These are phyloP conservation scores for Tragelaphus buxtoni DNA, from an alignment of 2,113 vertebrate species.

Conservation along the genomic window DNA sequence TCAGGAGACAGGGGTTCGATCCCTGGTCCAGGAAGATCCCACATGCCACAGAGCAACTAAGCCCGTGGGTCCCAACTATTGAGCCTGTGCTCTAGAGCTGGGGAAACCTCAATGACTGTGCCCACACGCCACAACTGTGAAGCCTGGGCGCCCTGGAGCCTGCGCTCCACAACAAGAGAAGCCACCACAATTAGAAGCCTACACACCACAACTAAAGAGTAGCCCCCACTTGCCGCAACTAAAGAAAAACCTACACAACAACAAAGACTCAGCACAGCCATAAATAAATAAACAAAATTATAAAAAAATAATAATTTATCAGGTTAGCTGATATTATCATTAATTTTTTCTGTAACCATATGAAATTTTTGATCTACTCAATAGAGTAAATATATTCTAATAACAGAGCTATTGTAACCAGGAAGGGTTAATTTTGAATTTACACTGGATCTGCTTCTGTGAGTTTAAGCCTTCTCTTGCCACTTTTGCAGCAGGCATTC, in stretches of 20 bases:
- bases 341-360: not conserved
- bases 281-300: not conserved
- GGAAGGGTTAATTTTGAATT: not conserved
- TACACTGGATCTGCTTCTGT: not conserved
- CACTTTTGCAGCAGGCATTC: not conserved
- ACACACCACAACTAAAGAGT: not conserved
- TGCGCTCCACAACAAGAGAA: not conserved
- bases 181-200: not conserved
- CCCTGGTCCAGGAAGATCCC: not conserved
- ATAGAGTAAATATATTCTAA: not conserved
- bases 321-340: not conserved
- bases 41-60: not conserved
- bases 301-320: not conserved
- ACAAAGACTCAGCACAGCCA: not conserved
- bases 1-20: not conserved
- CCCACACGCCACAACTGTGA: rapidly evolving
- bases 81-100: not conserved
- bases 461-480: not conserved
- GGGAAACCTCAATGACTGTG: not conserved
- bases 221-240: not conserved
- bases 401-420: not conserved
- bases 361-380: not conserved
- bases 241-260: not conserved
- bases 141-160: not conserved
- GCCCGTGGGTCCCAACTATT: not conserved